A percentile compares a stretch with the other conserved stretches of the same genome.
Conservation (phyloP, 1,140 invertebrate species). For the Hyles vespertilio region DNA sequence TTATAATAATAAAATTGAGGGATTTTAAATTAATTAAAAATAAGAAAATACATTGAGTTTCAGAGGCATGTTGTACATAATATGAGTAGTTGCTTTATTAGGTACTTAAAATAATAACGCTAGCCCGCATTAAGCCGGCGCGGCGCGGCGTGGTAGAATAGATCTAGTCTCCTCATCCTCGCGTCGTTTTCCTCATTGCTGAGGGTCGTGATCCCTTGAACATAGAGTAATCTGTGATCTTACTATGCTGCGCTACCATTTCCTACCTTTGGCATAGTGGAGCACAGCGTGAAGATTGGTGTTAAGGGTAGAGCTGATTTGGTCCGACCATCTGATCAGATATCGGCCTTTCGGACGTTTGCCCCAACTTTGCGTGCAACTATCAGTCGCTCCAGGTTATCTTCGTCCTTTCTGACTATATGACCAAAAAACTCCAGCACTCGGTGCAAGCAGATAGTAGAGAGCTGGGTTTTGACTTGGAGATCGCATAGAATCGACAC, state of each 20-base stretch:
- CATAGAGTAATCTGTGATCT: neutral
- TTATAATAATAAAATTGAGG: no score
- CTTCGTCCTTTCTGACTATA: slow-evolving; percentile 2
- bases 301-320: no score
- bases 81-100: no score
- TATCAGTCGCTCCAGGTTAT: slow-evolving; percentile 1
- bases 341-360: no score
- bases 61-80: no score
- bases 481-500: no score
- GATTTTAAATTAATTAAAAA: no score
- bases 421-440: slow-evolving; percentile 3
- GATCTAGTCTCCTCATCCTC: neutral
- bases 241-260: neutral
- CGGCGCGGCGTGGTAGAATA: neutral
- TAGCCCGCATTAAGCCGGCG: neutral
- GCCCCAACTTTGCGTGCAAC: neutral
- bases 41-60: no score
- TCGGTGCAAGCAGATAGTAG: neutral
- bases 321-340: no score
- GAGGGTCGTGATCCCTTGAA: no score
- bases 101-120: neutral
- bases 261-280: neutral
- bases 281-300: no score
- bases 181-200: neutral
- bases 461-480: neutral